Evolutionary conservation across 2,113 vertebrate species (phyloP).

Genomic region (Tricholaema leucomelas): DNA sequence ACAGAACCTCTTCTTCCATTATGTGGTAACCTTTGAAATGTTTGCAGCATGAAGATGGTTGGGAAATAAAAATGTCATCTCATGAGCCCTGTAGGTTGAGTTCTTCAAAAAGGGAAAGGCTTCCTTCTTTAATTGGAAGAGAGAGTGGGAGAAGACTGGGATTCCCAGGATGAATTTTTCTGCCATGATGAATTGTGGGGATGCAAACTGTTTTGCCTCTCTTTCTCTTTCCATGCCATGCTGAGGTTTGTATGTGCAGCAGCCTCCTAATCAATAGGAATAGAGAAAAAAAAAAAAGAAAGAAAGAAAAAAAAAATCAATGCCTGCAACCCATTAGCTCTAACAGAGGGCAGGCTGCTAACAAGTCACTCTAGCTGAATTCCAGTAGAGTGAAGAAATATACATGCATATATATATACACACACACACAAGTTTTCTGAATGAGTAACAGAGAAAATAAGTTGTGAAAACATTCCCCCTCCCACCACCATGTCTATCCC

Average conservation of each 20-base stretch:
- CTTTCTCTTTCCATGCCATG: constrained; percentile 50
- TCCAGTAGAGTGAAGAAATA: neutral
- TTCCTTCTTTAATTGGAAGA: neutral
- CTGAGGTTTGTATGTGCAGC: constrained; percentile 51
- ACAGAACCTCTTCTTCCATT: neutral
- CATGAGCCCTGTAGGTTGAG: neutral
- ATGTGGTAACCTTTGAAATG: neutral
- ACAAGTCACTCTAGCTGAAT: constrained; percentile 26
- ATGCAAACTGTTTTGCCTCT: constrained; percentile 34
- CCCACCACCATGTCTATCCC: neutral
- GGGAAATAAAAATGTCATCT: neutral
- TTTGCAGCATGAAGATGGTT: neutral
- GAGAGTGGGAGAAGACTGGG: neutral
- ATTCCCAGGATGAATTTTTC: constrained; percentile 10
- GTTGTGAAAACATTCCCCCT: neutral
- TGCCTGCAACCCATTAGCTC: constrained; percentile 65
- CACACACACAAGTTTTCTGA: neutral
- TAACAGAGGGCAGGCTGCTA: constrained; percentile 63
- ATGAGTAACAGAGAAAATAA: neutral
- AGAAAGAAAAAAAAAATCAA: constrained; percentile 57
- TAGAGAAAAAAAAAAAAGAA: neutral
- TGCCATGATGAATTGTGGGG: neutral
- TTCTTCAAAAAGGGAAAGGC: neutral
- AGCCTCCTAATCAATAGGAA: constrained; percentile 67
- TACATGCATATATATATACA: neutral